phyloP scores from a whole-genome alignment of 2,888 invertebrate genomes.

The Leistus spinibarbis region DNA sequence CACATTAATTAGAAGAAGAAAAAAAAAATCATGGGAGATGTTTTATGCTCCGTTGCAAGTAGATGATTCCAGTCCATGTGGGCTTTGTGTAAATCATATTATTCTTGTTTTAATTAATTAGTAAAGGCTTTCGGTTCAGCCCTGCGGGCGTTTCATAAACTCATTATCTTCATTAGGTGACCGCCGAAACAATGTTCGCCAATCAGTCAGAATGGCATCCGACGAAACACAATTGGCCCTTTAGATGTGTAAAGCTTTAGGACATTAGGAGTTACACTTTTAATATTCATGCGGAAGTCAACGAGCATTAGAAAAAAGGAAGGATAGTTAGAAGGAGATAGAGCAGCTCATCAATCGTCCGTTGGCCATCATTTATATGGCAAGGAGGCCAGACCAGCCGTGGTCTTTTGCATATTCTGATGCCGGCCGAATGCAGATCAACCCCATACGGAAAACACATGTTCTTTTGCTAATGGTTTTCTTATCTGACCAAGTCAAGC shows the following conservation, averaged over 20 bases:
- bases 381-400: not conserved
- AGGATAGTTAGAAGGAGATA: not conserved
- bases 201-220: not conserved
- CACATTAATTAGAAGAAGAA: not conserved
- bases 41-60: not conserved
- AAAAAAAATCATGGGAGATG: not conserved
- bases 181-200: constrained; percentile 24
- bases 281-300: not conserved
- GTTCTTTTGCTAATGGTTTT: constrained; percentile 9
- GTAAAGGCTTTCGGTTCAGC: constrained; percentile 34
- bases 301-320: not conserved
- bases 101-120: constrained; percentile 34
- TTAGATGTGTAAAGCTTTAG: no score
- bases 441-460: not conserved
- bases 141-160: constrained; percentile 28
- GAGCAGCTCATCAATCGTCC: not conserved
- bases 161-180: constrained; percentile 31
- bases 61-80: not conserved
- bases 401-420: constrained; percentile 3
- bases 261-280: not conserved
- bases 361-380: not conserved
- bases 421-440: not conserved
- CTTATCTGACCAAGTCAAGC: constrained; percentile 1
- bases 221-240: not conserved
- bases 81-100: constrained; percentile 24